phyloP scores from a whole-genome alignment of 2,113 vertebrate genomes.

The Reinhardtius hippoglossoides region DNA sequence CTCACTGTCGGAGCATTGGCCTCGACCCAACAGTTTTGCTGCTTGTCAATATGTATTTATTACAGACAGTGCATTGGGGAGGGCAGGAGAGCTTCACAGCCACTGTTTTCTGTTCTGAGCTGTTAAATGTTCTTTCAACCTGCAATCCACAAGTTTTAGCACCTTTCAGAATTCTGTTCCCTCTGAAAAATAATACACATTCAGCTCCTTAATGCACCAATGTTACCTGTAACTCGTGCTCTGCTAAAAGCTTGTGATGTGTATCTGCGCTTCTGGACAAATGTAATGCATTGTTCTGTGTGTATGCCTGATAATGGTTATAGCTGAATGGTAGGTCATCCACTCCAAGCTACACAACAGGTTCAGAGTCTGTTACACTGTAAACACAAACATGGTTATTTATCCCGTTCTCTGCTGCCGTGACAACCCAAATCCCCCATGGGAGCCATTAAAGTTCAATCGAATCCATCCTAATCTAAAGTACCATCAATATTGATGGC shows the following conservation, averaged over 20 bases:
- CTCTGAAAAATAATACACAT: background rate
- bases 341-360: constrained; percentile 3
- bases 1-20: background rate
- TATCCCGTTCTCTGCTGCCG: constrained; percentile 22
- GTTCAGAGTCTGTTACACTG: constrained; percentile 7
- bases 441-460: constrained; percentile 41
- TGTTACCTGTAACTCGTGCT: background rate
- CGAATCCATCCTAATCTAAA: constrained; percentile 35
- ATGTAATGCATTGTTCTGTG: background rate
- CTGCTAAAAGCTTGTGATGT: background rate
- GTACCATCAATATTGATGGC: constrained; percentile 15
- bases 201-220: background rate
- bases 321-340: background rate
- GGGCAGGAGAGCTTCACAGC: background rate
- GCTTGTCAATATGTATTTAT: constrained; percentile 47
- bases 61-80: background rate
- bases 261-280: no score
- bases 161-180: background rate
- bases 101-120: background rate
- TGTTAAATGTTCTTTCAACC: no score
- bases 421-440: constrained; percentile 33
- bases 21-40: background rate
- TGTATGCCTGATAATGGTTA: background rate
- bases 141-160: no score
- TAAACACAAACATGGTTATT: constrained; percentile 25